These are phyloP conservation scores for Melitaea athalia DNA, from an alignment of 2,888 invertebrate species.

Conservation along the genomic window DNA sequence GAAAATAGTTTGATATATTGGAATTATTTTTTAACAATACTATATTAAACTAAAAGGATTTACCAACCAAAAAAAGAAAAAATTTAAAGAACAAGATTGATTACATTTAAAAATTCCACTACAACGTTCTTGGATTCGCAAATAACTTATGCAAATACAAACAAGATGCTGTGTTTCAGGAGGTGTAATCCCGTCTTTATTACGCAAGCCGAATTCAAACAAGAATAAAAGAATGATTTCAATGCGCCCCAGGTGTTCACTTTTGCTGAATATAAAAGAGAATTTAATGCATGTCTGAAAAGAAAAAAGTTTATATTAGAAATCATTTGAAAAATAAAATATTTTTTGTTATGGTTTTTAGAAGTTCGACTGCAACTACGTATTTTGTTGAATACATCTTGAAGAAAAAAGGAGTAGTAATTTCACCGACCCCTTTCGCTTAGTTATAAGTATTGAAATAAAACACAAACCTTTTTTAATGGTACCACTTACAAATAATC, in stretches of 20 bases:
- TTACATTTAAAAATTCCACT: background rate
- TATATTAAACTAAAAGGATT: background rate
- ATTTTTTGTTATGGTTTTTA: background rate
- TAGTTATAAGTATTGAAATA: too few relatives aligned
- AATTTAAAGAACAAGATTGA: background rate
- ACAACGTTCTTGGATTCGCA: background rate
- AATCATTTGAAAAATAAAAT: background rate
- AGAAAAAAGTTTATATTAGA: slow-evolving; percentile 1
- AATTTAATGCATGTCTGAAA: slow-evolving; percentile 26
- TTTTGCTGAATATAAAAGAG: slow-evolving; percentile 31
- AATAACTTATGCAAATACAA: slow-evolving; percentile 59
- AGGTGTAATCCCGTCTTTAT: slow-evolving; percentile 49
- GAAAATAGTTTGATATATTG: too few relatives aligned
- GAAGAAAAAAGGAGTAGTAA: background rate
- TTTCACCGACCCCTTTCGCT: background rate
- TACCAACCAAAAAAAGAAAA: background rate
- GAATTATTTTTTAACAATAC: background rate
- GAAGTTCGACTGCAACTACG: background rate
- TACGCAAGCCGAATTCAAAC: slow-evolving; percentile 40
- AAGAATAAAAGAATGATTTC: slow-evolving; percentile 35
- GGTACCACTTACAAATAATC: too few relatives aligned
- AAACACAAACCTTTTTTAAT: too few relatives aligned
- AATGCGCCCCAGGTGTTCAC: slow-evolving; percentile 34
- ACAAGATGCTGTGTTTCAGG: slow-evolving; percentile 53
- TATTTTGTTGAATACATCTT: background rate